Evolutionary conservation across 2,113 vertebrate species (phyloP), one percentile per base, ranked within the genome.

Genomic region (Ictalurus furcatus): DNA sequence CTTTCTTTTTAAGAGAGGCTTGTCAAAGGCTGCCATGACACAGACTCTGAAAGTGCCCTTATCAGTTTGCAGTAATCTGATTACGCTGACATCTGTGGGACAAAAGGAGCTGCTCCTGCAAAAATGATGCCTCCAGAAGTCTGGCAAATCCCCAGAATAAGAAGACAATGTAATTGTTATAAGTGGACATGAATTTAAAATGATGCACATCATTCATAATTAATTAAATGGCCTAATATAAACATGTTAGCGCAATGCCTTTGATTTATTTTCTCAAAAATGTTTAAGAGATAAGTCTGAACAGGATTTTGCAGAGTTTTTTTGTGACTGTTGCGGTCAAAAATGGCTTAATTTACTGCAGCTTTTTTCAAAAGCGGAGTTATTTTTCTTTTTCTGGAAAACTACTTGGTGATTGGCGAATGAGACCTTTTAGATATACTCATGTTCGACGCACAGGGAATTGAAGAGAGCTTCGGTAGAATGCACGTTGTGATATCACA

Each of bases 1-100:
- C 54, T 90, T 74, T 56, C 74, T 59, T 80, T 73, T 87, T 85
- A 30, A 80, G 79, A 84, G 63, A 79, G 73, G 73, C 85, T 90
- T 73, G 90, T 92, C 89, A 91, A 91, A 89, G 59, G 61, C 67
- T 86, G 52, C 80, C 90, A 89, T 91, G 87, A 92, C 89, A 83
- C 54, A 78, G 87, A 88, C 91, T 91, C 54, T 81, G 67, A 90
- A 81, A 91, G 88, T 85, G 91, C 91, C 90, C 90, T 91, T 85
- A 92, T 95, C 93, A 88, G 90, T 95, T 93, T 93, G 87, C 84
- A 71, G 90, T 93, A 94, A 96, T 94, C 90, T 94, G 94, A 92
- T 95, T 94, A 93, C 85, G 56, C 73, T 89, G 94, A 93, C 92
- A 92, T 94, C 92, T 92, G 92, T 86, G 84, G 92, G 90, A 92